Evolutionary conservation across 2,113 vertebrate genomes (phyloP), one percentile per base, ranked within the genome.

Genomic region (Antechinus stuartii): DNA sequence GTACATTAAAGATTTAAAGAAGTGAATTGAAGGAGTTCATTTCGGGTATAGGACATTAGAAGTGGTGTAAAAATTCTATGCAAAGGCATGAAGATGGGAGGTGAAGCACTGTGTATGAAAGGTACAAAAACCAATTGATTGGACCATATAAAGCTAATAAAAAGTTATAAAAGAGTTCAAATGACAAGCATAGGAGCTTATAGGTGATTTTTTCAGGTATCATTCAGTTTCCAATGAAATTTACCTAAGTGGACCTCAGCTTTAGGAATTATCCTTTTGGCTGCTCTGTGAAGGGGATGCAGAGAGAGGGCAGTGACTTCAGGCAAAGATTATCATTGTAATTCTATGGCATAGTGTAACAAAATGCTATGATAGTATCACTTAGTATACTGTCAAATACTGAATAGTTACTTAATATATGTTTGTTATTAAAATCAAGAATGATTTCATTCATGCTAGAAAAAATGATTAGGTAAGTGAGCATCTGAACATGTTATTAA

Each of bases 381-480:
- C 19, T n/a, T 42, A 84, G 16, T 84, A 23, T 84, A 6, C 1
- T 42, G 7, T 42, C 35, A 84, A 19, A 84, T 42, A 84, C 5
- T n/a, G 16, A 84, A 2, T 84, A 35, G 11, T 94, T 90, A 92
- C 90, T 54, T 47, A 91, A 23, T 94, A 84, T 90, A 92, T 92
- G 5, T 1, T 94, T 91, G 54, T 57, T 68, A 53, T 55, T 90
- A 49, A 55, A 91, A 90, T 61, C 22, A 91, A 91, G 4, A 92
- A 56, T 90, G 84, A 84, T 91, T 92, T 93, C 23, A 92, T 55
- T 16, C 94, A 91, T 93, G 25, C 16, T 89, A 91, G 50, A 84
- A 84, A 84, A 84, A 23, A 90, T 92, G 89, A 92, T 95, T 93
- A 12, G 24, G 47, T 94, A 35, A 92, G 76, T 92, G 27, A 95